A percentile compares a stretch with the other conserved stretches of the same genome.
Evolutionary conservation across 2,113 vertebrate genomes (phyloP).

Genomic region (Labeo rohita): DNA sequence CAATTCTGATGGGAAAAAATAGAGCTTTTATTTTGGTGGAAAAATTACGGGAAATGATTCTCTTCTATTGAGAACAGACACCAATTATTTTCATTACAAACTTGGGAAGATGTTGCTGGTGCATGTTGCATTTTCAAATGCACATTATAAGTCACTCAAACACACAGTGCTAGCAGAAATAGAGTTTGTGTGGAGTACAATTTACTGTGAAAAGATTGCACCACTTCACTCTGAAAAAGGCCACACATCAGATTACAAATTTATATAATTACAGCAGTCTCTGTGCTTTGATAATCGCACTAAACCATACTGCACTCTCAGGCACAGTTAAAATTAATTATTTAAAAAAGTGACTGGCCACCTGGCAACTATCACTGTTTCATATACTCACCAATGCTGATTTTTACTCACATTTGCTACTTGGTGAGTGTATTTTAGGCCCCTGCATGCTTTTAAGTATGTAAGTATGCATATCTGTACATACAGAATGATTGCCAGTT

Average conservation of each 20-base stretch:
- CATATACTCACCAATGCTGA: not conserved
- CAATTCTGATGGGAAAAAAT: too few relatives aligned
- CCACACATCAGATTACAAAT: not conserved
- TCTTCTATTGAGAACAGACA: too few relatives aligned
- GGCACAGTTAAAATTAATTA: not conserved
- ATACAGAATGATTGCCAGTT: not conserved
- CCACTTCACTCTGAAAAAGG: not conserved
- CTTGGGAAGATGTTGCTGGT: not conserved
- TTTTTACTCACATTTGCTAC: not conserved
- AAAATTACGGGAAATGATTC: too few relatives aligned
- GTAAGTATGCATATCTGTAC: not conserved
- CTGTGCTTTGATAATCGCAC: not conserved
- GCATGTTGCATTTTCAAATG: not conserved
- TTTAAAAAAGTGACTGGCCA: not conserved
- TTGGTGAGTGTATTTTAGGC: not conserved
- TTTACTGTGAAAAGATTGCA: not conserved
- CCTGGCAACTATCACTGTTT: not conserved
- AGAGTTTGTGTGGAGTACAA: not conserved
- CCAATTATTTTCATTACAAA: not conserved
- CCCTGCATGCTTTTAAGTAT: not conserved
- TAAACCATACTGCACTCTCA: not conserved
- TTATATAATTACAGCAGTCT: not conserved
- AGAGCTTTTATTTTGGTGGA: too few relatives aligned
- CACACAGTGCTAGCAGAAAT: not conserved
- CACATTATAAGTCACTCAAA: not conserved